phyloP scores from a whole-genome alignment of 2,113 vertebrate species.

The Hystrix cristata region DNA sequence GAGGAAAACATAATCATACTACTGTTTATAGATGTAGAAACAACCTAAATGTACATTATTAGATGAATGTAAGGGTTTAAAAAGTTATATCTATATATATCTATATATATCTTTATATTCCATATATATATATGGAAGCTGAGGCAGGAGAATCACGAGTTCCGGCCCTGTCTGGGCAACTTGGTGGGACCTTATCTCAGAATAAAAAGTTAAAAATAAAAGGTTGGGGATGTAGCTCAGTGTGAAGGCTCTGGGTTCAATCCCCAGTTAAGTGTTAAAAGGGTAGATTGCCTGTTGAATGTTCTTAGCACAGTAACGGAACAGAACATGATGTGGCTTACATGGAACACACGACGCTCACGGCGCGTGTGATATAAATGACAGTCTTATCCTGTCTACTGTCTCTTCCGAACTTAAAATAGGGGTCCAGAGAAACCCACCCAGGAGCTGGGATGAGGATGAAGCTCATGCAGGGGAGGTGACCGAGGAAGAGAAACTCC shows the following conservation, averaged over 20 bases:
- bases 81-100: neutral
- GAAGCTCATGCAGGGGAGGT: neutral
- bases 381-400: neutral
- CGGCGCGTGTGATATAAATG: neutral
- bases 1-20: neutral
- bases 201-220: neutral
- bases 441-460: neutral
- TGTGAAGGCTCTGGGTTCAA: neutral
- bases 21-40: neutral
- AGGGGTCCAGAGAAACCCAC: neutral
- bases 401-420: constrained; percentile 2
- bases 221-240: neutral
- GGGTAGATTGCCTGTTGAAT: neutral
- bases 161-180: neutral
- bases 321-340: neutral
- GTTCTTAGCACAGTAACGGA: neutral
- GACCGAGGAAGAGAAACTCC: neutral
- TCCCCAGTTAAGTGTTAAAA: neutral
- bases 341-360: neutral
- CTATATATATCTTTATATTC: neutral
- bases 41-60: neutral
- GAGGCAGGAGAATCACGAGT: neutral
- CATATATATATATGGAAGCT: neutral
- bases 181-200: neutral
- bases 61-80: neutral